Evolutionary conservation across 2,797 vertebrate species (phyloP), one percentile per base, ranked within the genome.

Genomic region (Dicrostonyx torquatus): DNA sequence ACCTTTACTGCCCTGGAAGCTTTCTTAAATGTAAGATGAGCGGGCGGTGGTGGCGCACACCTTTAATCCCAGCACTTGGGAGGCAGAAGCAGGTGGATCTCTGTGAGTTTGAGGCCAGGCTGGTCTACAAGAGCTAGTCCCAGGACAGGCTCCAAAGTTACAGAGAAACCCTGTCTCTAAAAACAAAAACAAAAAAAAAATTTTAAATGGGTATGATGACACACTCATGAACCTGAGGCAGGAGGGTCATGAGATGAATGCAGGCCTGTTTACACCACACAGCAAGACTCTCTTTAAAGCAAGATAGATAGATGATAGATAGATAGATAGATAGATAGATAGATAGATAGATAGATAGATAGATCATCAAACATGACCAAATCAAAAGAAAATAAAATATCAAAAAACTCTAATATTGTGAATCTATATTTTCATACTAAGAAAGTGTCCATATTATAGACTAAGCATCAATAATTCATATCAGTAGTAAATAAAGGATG

Each of bases 371-470:
- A 10, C 9, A 12, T 95, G n/a, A 89, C 20, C 58, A 60, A 80
- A 68, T 92, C 48, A 80, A 29, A 89, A n/a, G 18, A 2, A 80
- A 80, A 88, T 34, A 62, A 93, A 84, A 84, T 45, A 34, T 2
- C 2, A 82, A 90, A 66, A 37, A 60, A 76, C 13, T 6, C 31
- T 76, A 70, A 15, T 40, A 78, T 77, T 91, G 29, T 64, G 45
- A 78, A 66, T 37, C 24, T n/a, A 17, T 45, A 48, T 89, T 78
- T 78, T 94, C 55, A 29, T 48, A 29, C 17, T 43, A 18, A 6
- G 53, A 73, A 79, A 77, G 24, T 85, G 73, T 93, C 53, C 64
- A 79, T 64, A 14, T 45, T 83, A 45, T 83, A 79, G 34, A 79
- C 3, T 58, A 87, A 60, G 4, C 31, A 62, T 24, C 10, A 66